phyloP scores from a whole-genome alignment of 2,888 invertebrate genomes.

The Pachycephus smyrnensis region DNA sequence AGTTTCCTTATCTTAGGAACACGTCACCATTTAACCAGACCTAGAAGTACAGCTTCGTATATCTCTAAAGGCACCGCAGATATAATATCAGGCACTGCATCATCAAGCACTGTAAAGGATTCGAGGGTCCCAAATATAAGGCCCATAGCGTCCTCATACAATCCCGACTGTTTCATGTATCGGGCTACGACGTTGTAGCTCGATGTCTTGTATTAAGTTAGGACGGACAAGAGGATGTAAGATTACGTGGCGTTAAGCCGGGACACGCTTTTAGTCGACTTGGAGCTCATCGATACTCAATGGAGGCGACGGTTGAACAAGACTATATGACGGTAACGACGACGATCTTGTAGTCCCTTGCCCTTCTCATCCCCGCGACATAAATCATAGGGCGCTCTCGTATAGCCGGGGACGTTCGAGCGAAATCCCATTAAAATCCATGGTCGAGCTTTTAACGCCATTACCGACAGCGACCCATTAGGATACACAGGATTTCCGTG shows the following conservation, averaged over 20 bases:
- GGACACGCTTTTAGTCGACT: not conserved
- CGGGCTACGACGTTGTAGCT: too few species aligned
- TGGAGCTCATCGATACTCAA: not conserved
- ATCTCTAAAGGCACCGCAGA: not conserved
- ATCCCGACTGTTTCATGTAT: not conserved
- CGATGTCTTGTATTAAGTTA: not conserved
- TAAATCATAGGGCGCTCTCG: constrained; percentile 17
- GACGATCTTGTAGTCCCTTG: not conserved
- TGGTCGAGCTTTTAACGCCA: constrained; percentile 25
- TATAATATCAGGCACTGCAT: not conserved
- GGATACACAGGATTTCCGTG: constrained; percentile 18
- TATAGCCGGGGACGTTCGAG: constrained; percentile 13
- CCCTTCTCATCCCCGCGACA: not conserved
- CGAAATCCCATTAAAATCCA: constrained; percentile 23
- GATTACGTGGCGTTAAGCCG: not conserved
- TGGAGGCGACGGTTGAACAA: not conserved
- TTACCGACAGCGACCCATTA: constrained; percentile 21
- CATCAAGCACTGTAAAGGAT: not conserved
- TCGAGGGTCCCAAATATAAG: not conserved
- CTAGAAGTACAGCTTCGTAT: not conserved
- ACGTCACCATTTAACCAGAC: not conserved
- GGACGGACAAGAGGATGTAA: not conserved
- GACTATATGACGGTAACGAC: not conserved
- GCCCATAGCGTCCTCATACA: not conserved
- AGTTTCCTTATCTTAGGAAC: not conserved